phyloP scores from a whole-genome alignment of 2,113 vertebrate species.

The Petrocephalus zakoni region DNA sequence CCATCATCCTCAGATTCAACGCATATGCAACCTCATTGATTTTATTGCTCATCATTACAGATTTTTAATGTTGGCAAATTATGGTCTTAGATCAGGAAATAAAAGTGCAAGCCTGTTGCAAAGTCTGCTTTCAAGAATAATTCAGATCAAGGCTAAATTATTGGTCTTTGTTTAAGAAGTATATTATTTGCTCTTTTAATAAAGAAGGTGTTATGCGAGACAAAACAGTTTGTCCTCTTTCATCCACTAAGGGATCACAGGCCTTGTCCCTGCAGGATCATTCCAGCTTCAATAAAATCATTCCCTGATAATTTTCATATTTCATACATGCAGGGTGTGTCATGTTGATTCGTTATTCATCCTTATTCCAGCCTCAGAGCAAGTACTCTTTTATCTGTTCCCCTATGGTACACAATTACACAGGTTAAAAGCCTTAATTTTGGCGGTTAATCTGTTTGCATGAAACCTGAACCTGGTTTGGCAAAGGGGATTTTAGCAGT shows the following conservation, averaged over 20 bases:
- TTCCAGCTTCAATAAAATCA: neutral
- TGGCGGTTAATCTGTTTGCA: slow-evolving; percentile 15
- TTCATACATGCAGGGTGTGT: neutral
- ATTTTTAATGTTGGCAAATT: neutral
- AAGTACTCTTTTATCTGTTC: neutral
- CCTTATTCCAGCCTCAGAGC: neutral
- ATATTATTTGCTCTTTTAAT: neutral
- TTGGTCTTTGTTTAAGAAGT: slow-evolving; percentile 1
- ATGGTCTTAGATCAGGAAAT: neutral
- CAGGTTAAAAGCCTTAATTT: neutral
- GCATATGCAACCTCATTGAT: neutral
- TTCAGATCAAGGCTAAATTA: neutral
- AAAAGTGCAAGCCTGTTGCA: neutral
- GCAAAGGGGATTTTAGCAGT: slow-evolving; percentile 17
- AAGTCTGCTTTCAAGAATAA: neutral
- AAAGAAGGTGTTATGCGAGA: neutral
- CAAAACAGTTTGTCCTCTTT: neutral
- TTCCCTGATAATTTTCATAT: neutral
- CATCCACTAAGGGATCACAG: neutral
- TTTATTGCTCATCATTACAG: neutral
- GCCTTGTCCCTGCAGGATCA: neutral
- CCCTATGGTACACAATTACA: neutral
- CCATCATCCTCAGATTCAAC: neutral
- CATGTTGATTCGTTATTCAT: slow-evolving; percentile 9
- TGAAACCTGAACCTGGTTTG: slow-evolving; percentile 21